Percentiles rank a stretch among this genome's conserved stretches.
Evolutionary conservation across 2,797 vertebrate genomes (phyloP).

Genomic region (Galago senegalensis): DNA sequence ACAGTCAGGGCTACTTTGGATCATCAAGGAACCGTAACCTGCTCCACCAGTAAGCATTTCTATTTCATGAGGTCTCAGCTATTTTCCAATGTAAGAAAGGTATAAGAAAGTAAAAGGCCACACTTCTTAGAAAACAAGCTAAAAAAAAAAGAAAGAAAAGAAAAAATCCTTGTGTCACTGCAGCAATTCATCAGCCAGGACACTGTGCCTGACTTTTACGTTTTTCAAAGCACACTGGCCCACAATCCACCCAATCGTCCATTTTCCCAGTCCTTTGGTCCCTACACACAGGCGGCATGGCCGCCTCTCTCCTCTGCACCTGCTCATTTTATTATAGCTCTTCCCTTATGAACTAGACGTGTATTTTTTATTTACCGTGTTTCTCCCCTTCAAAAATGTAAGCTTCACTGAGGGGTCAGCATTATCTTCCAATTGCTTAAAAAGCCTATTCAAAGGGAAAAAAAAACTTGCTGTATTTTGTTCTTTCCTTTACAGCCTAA

Average conservation of each 20-base stretch:
- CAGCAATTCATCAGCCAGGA: rapidly evolving
- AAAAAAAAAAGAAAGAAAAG: too few species aligned
- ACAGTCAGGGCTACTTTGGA: rapidly evolving
- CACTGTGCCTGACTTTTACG: too few species aligned
- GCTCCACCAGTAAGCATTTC: rapidly evolving
- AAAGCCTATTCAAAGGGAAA: neutral
- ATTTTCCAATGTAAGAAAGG: neutral
- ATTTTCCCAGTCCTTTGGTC: too few species aligned
- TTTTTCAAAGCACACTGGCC: neutral
- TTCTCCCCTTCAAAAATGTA: neutral
- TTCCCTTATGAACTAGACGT: rapidly evolving
- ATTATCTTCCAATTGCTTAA: neutral
- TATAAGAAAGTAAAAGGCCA: neutral
- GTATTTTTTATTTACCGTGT: rapidly evolving
- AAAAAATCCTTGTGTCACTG: rapidly evolving
- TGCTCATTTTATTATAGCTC: neutral
- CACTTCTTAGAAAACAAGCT: neutral
- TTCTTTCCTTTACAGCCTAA: neutral
- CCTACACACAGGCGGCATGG: rapidly evolving
- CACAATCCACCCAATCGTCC: rapidly evolving
- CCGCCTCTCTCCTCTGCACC: rapidly evolving
- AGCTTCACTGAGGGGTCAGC: neutral
- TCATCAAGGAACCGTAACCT: rapidly evolving
- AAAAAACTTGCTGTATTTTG: too few species aligned
- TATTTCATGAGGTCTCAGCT: rapidly evolving